Evolutionary conservation across 2,113 vertebrate species (phyloP), one percentile per base, ranked within the genome.

Genomic region (Neotoma lepida): DNA sequence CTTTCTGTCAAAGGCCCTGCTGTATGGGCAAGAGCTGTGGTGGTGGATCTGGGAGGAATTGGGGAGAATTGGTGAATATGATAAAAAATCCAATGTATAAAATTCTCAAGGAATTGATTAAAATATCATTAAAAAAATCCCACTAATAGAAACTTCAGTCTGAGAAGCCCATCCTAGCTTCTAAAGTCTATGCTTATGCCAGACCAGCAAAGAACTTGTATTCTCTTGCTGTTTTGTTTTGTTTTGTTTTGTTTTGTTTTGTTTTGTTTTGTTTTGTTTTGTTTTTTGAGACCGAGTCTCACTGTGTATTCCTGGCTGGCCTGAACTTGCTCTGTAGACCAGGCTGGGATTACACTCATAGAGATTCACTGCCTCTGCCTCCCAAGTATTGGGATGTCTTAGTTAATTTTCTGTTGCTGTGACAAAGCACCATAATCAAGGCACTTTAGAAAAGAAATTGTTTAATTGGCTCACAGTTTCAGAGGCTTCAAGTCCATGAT

Each of bases 141-240:
- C 44, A 76, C 26, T 46, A 26, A 74, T 74, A 74, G 73, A 28
- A 44, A 74, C 41, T 82, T 44, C 51, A 46, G 35, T 61, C 74
- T 70, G 14, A 94, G 61, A 89, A 63, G 24, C n/a, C 15, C 56
- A 86, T 63, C 17, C 35, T 56, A 71, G 81, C 54, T 39, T 90
- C 89, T 81, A n/a, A 92, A 64, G 92, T 76, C 54, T 90, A 2
- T 66, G 24, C 35, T 90, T 77, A 81, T 39, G 54, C 56, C 64
- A 84, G 30, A 49, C 49, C 35, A 87, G 73, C 51, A 51, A 51
- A 51, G 51, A 51, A 51, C 51, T 51, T 51, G 51, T 51, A 51
- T 51, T n/a, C n/a, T n/a, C n/a, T n/a, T n/a, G n/a, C n/a, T n/a
- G n/a, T n/a, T n/a, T n/a, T n/a, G n/a, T n/a, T n/a, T n/a, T n/a